phyloP scores from a whole-genome alignment of 2,888 invertebrate genomes.

The Orthosia cruda region DNA sequence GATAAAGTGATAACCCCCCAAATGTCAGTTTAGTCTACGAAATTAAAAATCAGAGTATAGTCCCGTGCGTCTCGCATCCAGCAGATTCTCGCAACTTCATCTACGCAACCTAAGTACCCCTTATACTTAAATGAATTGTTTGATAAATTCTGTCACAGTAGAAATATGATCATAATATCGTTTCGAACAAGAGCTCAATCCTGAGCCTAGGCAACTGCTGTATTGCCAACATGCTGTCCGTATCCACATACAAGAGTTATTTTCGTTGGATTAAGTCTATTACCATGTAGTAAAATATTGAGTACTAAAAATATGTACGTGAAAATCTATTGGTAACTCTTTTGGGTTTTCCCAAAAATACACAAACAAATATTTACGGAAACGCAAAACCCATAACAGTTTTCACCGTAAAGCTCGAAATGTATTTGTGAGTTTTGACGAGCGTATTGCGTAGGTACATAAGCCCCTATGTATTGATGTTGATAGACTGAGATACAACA shows the following conservation, averaged over 20 bases:
- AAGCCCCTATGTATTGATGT: conserved; percentile 62
- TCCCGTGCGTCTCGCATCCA: too few relatives aligned
- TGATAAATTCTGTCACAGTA: neutral
- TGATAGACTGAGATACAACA: conserved; percentile 72
- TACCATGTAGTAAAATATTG: neutral
- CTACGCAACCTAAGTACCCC: too few relatives aligned
- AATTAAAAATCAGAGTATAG: too few relatives aligned
- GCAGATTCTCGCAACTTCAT: too few relatives aligned
- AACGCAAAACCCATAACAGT: conserved; percentile 20
- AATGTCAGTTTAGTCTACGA: too few relatives aligned
- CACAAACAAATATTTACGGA: conserved; percentile 17
- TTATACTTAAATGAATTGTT: too few relatives aligned
- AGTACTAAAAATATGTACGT: neutral
- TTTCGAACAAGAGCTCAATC: neutral
- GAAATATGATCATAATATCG: neutral
- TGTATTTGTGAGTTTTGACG: conserved; percentile 51
- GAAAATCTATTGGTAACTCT: too few relatives aligned
- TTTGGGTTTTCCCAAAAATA: conserved; percentile 6
- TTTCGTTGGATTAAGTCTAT: neutral
- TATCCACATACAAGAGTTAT: neutral
- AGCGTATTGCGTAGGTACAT: conserved; percentile 36
- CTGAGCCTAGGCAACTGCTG: neutral
- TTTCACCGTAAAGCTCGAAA: conserved; percentile 27
- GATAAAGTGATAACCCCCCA: too few relatives aligned
- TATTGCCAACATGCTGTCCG: neutral